A percentile compares a stretch with the other conserved stretches of the same genome.
Evolutionary conservation across 2,113 vertebrate species (phyloP).

Genomic region (Microcebus lehilahytsara): DNA sequence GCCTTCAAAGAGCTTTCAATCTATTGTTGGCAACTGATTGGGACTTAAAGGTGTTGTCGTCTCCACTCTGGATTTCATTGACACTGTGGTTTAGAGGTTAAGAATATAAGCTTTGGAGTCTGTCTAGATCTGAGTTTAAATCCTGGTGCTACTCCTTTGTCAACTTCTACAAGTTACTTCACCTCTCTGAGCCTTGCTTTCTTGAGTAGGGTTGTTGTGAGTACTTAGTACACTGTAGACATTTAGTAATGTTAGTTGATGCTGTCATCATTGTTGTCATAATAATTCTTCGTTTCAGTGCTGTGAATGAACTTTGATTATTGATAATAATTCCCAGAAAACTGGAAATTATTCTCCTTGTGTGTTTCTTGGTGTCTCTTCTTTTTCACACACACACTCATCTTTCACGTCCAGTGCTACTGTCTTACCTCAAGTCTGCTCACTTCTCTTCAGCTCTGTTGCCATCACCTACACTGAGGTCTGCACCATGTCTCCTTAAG

Average conservation of each 20-base stretch:
- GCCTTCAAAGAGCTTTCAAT: background rate
- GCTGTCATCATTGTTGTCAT: background rate
- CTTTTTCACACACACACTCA: background rate
- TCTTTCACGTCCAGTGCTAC: background rate
- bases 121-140: constrained; percentile 12
- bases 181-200: background rate
- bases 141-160: background rate
- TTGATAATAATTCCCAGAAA: background rate
- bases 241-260: background rate
- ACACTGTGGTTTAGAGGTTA: background rate
- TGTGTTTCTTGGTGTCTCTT: background rate
- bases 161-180: background rate
- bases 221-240: background rate
- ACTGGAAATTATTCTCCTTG: background rate
- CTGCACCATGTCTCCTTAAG: background rate
- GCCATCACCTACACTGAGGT: background rate
- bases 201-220: background rate
- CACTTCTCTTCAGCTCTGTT: background rate
- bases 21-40: background rate
- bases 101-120: background rate
- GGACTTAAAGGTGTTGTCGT: background rate
- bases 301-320: background rate
- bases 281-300: background rate
- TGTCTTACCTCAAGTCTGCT: background rate
- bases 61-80: background rate